A percentile compares a stretch with the other conserved stretches of the same genome.
These are phyloP conservation scores for Batillaria attramentaria DNA, from an alignment of 1,140 invertebrate species.

Conservation along the genomic window DNA sequence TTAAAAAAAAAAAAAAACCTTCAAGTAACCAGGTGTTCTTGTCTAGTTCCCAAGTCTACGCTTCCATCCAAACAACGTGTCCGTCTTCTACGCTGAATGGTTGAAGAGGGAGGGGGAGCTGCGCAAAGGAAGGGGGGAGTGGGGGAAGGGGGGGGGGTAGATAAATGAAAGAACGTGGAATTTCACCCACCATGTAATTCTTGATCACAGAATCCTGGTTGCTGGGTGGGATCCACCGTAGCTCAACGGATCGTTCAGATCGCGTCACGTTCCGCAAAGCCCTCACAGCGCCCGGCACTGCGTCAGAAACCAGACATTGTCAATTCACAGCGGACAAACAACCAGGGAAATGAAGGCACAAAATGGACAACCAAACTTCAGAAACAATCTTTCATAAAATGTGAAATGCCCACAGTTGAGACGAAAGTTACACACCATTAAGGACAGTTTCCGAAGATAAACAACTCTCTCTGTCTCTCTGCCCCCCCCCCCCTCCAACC, in stretches of 20 bases:
- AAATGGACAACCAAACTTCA: neutral
- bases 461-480: neutral
- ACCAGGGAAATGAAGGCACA: neutral
- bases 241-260: conserved; percentile 42
- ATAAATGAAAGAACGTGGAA: no score
- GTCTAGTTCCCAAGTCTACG: neutral
- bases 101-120: neutral
- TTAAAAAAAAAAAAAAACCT: no score
- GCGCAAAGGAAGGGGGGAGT: neutral
- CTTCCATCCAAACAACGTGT: neutral
- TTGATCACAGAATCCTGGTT: conserved; percentile 44
- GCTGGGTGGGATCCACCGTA: conserved; percentile 48
- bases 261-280: conserved; percentile 51
- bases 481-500: no score
- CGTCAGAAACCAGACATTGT: conserved; percentile 19
- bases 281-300: conserved; percentile 53
- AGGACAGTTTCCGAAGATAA: neutral
- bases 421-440: neutral
- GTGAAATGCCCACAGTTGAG: neutral
- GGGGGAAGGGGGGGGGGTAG: no score
- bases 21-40: no score
- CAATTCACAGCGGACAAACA: no score
- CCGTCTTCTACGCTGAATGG: neutral
- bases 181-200: conserved; percentile 47
- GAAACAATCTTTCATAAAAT: neutral